Percentiles rank a stretch among this genome's conserved stretches.
phyloP scores from a whole-genome alignment of 2,797 vertebrate genomes.

The Melanotaenia pygmaea region DNA sequence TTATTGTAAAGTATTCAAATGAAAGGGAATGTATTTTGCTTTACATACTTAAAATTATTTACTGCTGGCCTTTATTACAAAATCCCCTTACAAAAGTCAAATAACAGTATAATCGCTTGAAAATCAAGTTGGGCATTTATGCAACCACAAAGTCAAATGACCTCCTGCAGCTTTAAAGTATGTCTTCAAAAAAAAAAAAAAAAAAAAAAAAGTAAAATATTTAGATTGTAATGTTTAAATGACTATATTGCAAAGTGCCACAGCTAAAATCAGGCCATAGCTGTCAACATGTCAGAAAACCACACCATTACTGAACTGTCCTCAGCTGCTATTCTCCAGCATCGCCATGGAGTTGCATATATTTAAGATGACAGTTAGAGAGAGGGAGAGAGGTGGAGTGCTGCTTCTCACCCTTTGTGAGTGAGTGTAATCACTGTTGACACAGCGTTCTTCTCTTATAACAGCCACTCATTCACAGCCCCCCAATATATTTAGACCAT shows the following conservation, averaged over 20 bases:
- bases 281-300: constrained; percentile 28
- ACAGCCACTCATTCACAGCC: constrained; percentile 68
- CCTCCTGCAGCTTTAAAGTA: neutral
- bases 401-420: constrained; percentile 49
- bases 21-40: neutral
- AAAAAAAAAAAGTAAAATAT: neutral
- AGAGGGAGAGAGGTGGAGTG: constrained; percentile 28
- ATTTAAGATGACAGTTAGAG: constrained; percentile 51
- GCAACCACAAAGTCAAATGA: neutral
- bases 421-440: constrained; percentile 74
- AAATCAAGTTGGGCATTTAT: neutral
- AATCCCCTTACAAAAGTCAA: neutral
- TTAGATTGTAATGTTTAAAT: neutral
- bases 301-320: constrained; percentile 34
- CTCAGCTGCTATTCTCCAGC: constrained; percentile 30
- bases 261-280: constrained; percentile 22
- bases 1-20: neutral
- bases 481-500: constrained; percentile 61
- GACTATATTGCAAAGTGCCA: neutral
- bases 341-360: constrained; percentile 32
- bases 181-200: neutral
- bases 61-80: neutral
- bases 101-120: neutral
- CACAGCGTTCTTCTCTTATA: constrained; percentile 62
- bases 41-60: neutral